Evolutionary conservation across 2,113 vertebrate genomes (phyloP).

Genomic region (Seriola quinqueradiata): DNA sequence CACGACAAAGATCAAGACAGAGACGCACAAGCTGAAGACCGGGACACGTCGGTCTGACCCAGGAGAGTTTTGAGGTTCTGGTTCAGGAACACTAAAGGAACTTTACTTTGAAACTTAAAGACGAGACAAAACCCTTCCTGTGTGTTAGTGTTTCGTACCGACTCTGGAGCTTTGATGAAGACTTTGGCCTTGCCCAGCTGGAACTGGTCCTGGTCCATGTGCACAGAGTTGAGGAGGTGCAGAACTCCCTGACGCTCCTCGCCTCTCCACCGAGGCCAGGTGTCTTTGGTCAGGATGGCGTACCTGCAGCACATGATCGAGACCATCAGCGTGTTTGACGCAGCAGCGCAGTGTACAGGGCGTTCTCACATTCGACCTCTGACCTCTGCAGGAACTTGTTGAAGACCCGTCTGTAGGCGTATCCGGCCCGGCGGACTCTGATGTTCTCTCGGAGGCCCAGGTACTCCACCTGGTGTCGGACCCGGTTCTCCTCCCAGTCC

Average conservation of each 20-base stretch:
- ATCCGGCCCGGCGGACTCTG: conserved; percentile 86
- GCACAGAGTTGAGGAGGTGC: conserved; percentile 86
- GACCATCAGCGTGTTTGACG: background rate
- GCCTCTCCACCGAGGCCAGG: conserved; percentile 86
- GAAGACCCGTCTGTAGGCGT: conserved; percentile 85
- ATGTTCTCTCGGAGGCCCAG: conserved; percentile 88
- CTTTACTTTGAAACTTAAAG: background rate
- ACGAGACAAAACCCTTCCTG: background rate
- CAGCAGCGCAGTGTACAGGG: background rate
- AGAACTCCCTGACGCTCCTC: conserved; percentile 86
- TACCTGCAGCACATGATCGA: conserved; percentile 75
- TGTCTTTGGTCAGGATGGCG: conserved; percentile 88
- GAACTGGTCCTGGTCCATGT: conserved; percentile 90
- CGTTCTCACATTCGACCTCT: background rate
- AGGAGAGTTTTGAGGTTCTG: background rate
- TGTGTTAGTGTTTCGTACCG: conserved; percentile 74
- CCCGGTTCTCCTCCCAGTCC: conserved; percentile 88
- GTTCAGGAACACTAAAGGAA: background rate
- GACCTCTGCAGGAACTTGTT: conserved; percentile 88
- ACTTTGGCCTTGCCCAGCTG: conserved; percentile 88
- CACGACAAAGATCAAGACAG: background rate
- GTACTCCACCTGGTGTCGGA: conserved; percentile 88
- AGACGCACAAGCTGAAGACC: background rate
- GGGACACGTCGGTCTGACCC: background rate
- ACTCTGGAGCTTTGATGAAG: conserved; percentile 91